A percentile compares a stretch with the other conserved stretches of the same genome.
Evolutionary conservation across 2,113 vertebrate species (phyloP).

Genomic region (Aspidoscelis tigris): DNA sequence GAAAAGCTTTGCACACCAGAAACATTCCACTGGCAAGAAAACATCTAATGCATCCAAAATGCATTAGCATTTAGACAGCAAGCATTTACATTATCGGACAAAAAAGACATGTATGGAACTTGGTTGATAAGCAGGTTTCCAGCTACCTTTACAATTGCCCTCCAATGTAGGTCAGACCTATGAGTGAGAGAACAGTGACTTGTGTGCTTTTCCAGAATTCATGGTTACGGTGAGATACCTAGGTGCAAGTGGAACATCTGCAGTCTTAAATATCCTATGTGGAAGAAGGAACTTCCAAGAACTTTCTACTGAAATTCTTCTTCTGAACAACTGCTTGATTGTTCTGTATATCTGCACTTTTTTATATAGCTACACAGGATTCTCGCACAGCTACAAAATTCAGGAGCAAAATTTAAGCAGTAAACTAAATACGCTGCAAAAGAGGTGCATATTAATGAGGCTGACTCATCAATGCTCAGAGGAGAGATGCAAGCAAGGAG

Average conservation of each 20-base stretch:
- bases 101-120: neutral
- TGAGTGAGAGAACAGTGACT: neutral
- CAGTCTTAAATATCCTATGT: neutral
- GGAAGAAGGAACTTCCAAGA: neutral
- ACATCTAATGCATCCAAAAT: neutral
- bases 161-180: neutral
- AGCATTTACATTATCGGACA: neutral
- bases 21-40: neutral
- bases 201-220: neutral
- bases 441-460: no score
- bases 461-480: no score
- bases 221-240: no score
- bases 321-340: neutral
- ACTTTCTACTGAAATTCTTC: neutral
- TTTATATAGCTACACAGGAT: neutral
- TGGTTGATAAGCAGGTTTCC: neutral
- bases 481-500: no score
- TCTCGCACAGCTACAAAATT: no score
- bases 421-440: no score
- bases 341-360: neutral
- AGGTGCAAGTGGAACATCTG: neutral
- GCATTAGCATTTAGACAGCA: constrained; percentile 19
- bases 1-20: neutral
- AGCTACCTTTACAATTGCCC: neutral
- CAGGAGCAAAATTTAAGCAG: neutral